Base-by-base conservation (phyloP, 2,888 invertebrate genomes). In the Oegoconia quadripuncta region DNA sequence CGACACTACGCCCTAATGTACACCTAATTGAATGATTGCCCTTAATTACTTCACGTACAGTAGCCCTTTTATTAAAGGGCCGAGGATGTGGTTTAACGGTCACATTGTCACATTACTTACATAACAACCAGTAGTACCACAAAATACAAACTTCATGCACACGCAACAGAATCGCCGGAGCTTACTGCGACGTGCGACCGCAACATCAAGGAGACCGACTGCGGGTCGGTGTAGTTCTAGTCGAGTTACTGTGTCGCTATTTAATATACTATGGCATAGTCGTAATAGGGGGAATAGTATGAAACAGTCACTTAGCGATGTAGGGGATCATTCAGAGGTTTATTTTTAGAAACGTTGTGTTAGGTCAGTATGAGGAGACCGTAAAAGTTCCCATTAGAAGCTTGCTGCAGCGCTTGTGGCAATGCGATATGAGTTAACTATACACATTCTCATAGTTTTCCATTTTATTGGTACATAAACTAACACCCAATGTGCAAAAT, bases 1-100 rank as follows among this genome's bases (percentile, higher is more conserved):
- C 48, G 49, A 49, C 58, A 68, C 63, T 58, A 55, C 48, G 49
- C 51, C 59, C 69, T 63, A 59, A 56, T 61, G 50, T 51, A 51
- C 44, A 15, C 37, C 43, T 76, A 75, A 81, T 77, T 75, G 74
- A 73, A 77, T 76, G 71, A 80, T 78, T 79, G 67, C 46, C 51
- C 60, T 59, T 78, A 48, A 53, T 42, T 64, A 63, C 63, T 75
- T 75, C 74, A 59, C 72, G 71, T 63, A 66, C 65, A 64, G 58
- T 14, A 44, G 65, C 46, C 56, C 46, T 66, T 64, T 53, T 46
- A 63, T 56, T 52, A 68, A 74, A 70, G 62, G 64, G 48, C 67
- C 27, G 27, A 27, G 27, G 27, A 27, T 27, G 27, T 27, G 27
- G 27, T 27, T 27, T 27, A 27, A 27, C 27, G 27, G 27, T 27